Conservation (phyloP, 1,140 invertebrate species). For the Lordiphosa clarofinis region DNA sequence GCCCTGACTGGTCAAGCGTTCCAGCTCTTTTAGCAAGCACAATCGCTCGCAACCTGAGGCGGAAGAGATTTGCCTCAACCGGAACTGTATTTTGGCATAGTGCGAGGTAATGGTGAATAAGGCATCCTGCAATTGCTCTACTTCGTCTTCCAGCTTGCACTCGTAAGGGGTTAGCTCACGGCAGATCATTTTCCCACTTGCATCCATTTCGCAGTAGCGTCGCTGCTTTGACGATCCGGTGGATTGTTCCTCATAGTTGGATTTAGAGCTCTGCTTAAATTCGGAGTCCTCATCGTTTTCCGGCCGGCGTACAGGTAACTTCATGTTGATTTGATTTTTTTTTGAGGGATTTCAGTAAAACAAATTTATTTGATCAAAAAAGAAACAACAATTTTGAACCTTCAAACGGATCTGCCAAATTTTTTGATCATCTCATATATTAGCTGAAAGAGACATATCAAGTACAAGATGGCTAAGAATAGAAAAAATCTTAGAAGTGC, state of each 20-base stretch:
- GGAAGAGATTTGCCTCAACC: constrained; percentile 48
- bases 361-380: too few relatives aligned
- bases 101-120: constrained; percentile 54
- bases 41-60: constrained; percentile 28
- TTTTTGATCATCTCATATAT: background rate
- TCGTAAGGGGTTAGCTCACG: constrained; percentile 47
- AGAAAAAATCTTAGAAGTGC: too few relatives aligned
- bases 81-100: constrained; percentile 60
- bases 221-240: background rate
- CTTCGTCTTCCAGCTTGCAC: constrained; percentile 49
- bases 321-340: too few relatives aligned
- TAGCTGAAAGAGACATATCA: background rate
- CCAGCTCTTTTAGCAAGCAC: constrained; percentile 22
- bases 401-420: too few relatives aligned
- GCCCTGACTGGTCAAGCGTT: background rate
- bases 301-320: too few relatives aligned
- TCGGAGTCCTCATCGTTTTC: too few relatives aligned
- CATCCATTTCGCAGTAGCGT: constrained; percentile 32
- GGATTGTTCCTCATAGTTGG: too few relatives aligned
- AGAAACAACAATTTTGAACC: too few relatives aligned
- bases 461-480: too few relatives aligned
- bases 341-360: too few relatives aligned
- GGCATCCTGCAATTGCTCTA: constrained; percentile 50
- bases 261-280: too few relatives aligned
- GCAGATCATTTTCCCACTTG: constrained; percentile 19